A percentile compares a stretch with the other conserved stretches of the same genome.
Conservation (phyloP, 30 jellyfish, hydroid and myxozoan genomes). For the Clytia hemisphaerica region DNA sequence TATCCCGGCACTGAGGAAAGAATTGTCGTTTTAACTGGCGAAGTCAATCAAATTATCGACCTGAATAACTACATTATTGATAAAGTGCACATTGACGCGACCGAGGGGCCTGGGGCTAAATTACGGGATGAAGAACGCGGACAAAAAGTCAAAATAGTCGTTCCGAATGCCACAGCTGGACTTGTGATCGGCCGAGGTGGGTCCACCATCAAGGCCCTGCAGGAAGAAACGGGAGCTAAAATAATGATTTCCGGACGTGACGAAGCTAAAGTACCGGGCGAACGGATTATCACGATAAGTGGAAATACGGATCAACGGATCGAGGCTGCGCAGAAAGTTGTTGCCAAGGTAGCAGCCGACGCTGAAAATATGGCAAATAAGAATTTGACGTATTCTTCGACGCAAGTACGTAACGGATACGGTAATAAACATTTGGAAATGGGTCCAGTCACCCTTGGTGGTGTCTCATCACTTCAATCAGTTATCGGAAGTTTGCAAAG, state of each 20-base stretch:
- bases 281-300: conserved; percentile 78
- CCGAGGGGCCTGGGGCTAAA: conserved; percentile 36
- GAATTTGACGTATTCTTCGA: conserved; percentile 46
- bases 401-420: background rate
- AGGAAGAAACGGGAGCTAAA: conserved; percentile 87
- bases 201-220: conserved; percentile 61
- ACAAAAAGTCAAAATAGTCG: conserved; percentile 69
- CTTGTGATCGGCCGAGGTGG: conserved; percentile 96
- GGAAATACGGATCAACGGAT: conserved; percentile 78
- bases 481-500: conserved; percentile 67
- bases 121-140: conserved; percentile 54
- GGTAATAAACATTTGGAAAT: conserved; percentile 4
- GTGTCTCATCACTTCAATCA: conserved; percentile 59
- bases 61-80: conserved; percentile 85
- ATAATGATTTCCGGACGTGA: conserved; percentile 78
- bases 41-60: conserved; percentile 80
- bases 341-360: conserved; percentile 71
- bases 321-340: conserved; percentile 79
- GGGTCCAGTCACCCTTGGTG: conserved; percentile 16
- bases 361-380: conserved; percentile 86
- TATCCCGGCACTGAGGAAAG: conserved; percentile 97
- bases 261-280: conserved; percentile 91
- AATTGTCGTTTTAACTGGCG: conserved; percentile 87
- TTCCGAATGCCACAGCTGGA: conserved; percentile 98
- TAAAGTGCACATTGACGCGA: conserved; percentile 72